phyloP scores from a whole-genome alignment of 2,797 vertebrate species.

The Clarias laeviceps region DNA sequence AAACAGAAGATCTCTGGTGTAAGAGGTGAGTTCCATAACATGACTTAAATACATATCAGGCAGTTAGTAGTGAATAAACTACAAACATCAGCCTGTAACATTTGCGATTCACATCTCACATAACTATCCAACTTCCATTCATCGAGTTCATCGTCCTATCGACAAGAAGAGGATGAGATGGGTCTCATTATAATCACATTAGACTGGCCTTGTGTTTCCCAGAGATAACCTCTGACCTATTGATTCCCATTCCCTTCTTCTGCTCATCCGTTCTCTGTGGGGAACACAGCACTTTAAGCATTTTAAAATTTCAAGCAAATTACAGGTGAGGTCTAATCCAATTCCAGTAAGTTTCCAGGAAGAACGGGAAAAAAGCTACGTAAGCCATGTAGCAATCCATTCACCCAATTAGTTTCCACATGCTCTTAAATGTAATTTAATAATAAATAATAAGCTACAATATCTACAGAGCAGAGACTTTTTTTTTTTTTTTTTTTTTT shows the following conservation, averaged over 20 bases:
- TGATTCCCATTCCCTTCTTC: conserved; percentile 44
- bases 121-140: neutral
- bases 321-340: conserved; percentile 38
- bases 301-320: conserved; percentile 34
- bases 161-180: conserved; percentile 45
- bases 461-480: neutral
- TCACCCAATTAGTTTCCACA: neutral
- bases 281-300: conserved; percentile 33
- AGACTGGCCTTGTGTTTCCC: conserved; percentile 57
- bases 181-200: conserved; percentile 64
- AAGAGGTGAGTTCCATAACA: neutral
- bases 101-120: neutral
- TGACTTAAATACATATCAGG: neutral
- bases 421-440: neutral
- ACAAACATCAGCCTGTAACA: neutral
- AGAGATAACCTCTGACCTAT: conserved; percentile 58
- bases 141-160: conserved; percentile 36
- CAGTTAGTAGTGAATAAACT: neutral
- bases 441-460: neutral
- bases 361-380: neutral
- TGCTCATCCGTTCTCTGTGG: conserved; percentile 47
- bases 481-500: too few relatives aligned
- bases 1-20: neutral
- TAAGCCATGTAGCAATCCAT: conserved; percentile 1
- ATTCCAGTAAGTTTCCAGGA: conserved; percentile 12